These are phyloP conservation scores for Telmatherina bonti DNA, from an alignment of 2,797 vertebrate genomes.

Conservation along the genomic window DNA sequence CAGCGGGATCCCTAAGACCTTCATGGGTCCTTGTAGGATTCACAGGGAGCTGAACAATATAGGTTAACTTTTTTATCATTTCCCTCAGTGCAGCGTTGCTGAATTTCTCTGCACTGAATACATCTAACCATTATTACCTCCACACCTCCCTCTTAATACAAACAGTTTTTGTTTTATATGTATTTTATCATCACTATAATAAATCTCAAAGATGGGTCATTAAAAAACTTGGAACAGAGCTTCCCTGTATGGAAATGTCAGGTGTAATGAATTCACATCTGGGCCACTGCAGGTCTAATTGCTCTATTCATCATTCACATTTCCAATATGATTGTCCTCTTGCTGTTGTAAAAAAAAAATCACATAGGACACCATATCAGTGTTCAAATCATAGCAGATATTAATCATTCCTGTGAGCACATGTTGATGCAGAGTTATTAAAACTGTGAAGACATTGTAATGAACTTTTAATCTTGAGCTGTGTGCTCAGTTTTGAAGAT, in stretches of 20 bases:
- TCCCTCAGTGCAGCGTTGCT: constrained; percentile 11
- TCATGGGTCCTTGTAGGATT: constrained; percentile 49
- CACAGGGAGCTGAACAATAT: constrained; percentile 49
- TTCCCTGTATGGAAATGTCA: not conserved
- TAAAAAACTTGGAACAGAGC: not conserved
- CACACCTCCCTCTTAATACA: not conserved
- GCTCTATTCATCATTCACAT: not conserved
- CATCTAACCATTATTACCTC: not conserved
- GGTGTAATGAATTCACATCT: constrained; percentile 1
- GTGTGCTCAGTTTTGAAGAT: constrained; percentile 28
- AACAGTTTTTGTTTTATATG: not conserved
- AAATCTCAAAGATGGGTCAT: constrained; percentile 4
- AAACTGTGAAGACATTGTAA: constrained; percentile 2
- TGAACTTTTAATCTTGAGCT: constrained; percentile 13
- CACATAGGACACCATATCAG: not conserved
- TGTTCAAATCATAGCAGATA: not conserved
- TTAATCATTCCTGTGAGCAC: not conserved
- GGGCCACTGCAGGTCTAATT: not conserved
- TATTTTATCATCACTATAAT: not conserved
- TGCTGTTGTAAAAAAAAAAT: not conserved
- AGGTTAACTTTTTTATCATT: constrained; percentile 43
- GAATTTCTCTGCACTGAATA: constrained; percentile 15
- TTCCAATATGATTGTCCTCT: not conserved
- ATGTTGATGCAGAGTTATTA: constrained; percentile 7
- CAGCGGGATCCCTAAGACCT: constrained; percentile 55